Conservation (phyloP, 1,140 invertebrate species). For the Aphaenogaster floridana region DNA sequence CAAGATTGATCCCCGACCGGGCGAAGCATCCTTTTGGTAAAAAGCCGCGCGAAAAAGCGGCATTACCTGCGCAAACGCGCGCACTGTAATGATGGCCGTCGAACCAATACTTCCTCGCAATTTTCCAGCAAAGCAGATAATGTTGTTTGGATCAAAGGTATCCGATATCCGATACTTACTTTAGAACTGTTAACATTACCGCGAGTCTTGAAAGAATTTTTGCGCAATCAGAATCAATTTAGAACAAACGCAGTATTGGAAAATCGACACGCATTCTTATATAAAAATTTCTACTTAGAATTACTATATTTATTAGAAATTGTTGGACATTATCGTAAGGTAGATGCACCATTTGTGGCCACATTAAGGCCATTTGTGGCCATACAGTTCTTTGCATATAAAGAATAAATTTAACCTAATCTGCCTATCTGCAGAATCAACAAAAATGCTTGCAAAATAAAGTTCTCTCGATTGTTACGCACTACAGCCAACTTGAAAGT, state of each 20-base stretch:
- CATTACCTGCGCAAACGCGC: constrained; percentile 42
- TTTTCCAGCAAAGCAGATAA: constrained; percentile 35
- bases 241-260: neutral
- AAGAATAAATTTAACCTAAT: too few species aligned
- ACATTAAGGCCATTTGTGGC: too few species aligned
- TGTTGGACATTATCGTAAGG: neutral
- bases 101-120: constrained; percentile 43
- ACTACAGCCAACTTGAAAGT: too few species aligned
- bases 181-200: constrained; percentile 25
- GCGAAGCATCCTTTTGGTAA: constrained; percentile 60
- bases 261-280: neutral
- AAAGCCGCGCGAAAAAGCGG: constrained; percentile 66
- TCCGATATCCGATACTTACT: constrained; percentile 4
- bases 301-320: constrained; percentile 12
- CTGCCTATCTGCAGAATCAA: too few species aligned
- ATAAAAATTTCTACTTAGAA: neutral
- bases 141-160: constrained; percentile 14
- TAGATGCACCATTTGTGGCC: too few species aligned
- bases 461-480: too few species aligned
- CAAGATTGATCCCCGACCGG: constrained; percentile 68
- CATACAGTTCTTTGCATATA: too few species aligned
- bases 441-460: too few species aligned
- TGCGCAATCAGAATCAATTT: constrained; percentile 12
- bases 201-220: constrained; percentile 1
- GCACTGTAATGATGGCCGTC: constrained; percentile 16